Evolutionary conservation across 2,888 invertebrate species (phyloP), one percentile per base, ranked within the genome.

Genomic region (Tromatobia lineatoria): DNA sequence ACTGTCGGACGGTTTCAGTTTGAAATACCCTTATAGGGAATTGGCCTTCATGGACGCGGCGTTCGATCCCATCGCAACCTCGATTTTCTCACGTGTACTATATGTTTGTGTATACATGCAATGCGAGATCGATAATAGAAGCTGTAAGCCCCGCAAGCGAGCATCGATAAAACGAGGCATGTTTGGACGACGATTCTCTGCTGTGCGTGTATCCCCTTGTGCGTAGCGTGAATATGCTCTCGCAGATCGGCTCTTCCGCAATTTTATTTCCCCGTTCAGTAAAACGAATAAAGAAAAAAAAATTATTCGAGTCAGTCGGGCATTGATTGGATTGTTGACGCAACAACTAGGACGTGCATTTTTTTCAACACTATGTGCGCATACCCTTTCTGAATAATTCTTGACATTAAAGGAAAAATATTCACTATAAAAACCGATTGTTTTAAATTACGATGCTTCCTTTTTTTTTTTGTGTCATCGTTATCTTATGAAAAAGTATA

Each of bases 61-160:
- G 18, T 57, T 74, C 64, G 81, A 83, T 80, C 71, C 29, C 66
- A 79, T 80, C 79, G 75, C 79, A 71, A 83, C 79, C 75, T 67
- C 83, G 71, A 83, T 83, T 74, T 47, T 38, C 52, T 59, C 47
- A 61, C 52, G 64, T 34, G 52, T 18, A 18, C 34, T 20, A 20
- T 20, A 66, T 47, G 50, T 11, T 15, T 61, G 70, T 52, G 73
- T 18, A 52, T 13, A 42, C 47, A 69, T 29, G 78, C 61, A 78
- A 73, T 75, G 70, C 66, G 79, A 75, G 83, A 83, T 83, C 70
- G 70, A 79, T 79, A 79, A 75, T 74, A 79, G 70, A 38, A 75
- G 64, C 64, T 75, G 75, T 83, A 76, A 75, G 79, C 79, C 50
- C 66, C 71, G 57, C 71, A 61, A 38, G 75, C 47, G 57, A 70